These are phyloP conservation scores for Argentina silus DNA, from an alignment of 2,797 vertebrate genomes.

Conservation along the genomic window DNA sequence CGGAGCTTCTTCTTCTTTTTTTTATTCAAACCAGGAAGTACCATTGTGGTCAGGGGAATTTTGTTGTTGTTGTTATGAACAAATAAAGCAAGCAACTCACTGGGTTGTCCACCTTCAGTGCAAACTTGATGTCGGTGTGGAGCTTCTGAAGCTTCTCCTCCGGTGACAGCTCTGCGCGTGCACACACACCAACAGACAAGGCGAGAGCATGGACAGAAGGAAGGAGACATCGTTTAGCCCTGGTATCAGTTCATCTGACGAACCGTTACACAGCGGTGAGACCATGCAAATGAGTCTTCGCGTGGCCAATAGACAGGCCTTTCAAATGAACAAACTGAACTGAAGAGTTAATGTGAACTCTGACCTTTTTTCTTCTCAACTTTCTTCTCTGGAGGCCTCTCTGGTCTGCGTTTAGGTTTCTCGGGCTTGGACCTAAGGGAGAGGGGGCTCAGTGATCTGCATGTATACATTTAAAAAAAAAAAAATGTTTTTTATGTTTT, in stretches of 20 bases:
- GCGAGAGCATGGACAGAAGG: not conserved
- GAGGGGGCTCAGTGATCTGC: conserved; percentile 29
- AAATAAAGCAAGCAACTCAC: conserved; percentile 73
- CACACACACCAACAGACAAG: conserved; percentile 13
- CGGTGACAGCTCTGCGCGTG: conserved; percentile 84
- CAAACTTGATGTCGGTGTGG: conserved; percentile 96
- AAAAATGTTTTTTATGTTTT: too few relatives aligned
- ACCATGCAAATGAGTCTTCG: conserved; percentile 1
- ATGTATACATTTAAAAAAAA: conserved; percentile 44
- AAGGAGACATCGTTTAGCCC: not conserved
- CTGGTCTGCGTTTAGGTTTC: conserved; percentile 85
- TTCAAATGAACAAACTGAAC: not conserved
- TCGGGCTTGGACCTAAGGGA: conserved; percentile 83
- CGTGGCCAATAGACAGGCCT: not conserved
- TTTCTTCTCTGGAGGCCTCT: conserved; percentile 82
- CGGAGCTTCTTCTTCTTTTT: not conserved
- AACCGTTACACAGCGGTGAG: conserved; percentile 2
- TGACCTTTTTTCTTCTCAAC: conserved; percentile 93
- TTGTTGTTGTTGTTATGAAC: too few relatives aligned
- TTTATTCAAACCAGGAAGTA: not conserved
- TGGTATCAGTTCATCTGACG: not conserved
- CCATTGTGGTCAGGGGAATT: too few relatives aligned
- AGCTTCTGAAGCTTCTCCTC: conserved; percentile 96
- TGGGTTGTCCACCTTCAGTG: conserved; percentile 97
- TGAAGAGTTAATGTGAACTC: conserved; percentile 26